Evolutionary conservation across 1,140 invertebrate species (phyloP).

Genomic region (Gonioctena quinquepunctata): DNA sequence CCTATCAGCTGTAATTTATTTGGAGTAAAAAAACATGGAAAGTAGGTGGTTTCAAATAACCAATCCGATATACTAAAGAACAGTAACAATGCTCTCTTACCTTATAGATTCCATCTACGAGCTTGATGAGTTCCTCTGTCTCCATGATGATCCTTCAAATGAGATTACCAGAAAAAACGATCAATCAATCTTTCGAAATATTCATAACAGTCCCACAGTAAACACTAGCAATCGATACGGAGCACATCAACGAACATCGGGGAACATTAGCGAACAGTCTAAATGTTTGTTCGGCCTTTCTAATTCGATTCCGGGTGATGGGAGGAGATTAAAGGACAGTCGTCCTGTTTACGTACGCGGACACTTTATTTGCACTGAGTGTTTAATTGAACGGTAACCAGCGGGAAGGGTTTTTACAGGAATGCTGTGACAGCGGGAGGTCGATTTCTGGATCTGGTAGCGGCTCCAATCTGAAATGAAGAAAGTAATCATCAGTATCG

Average conservation of each 20-base stretch:
- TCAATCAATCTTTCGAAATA: not conserved
- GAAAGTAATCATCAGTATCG: too few species aligned
- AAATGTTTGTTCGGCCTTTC: not conserved
- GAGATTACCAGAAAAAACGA: not conserved
- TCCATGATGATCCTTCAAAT: conserved; percentile 65
- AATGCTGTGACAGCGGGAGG: too few species aligned
- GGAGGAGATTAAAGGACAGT: not conserved
- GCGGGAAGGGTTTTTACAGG: too few species aligned
- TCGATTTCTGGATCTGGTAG: too few species aligned
- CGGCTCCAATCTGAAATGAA: too few species aligned
- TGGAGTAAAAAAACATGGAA: too few species aligned
- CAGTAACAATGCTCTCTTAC: too few species aligned
- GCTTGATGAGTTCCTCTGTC: conserved; percentile 85
- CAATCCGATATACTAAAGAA: too few species aligned
- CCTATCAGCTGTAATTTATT: too few species aligned
- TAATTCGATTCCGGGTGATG: not conserved
- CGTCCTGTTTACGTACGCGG: not conserved
- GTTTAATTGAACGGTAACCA: not conserved
- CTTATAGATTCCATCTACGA: conserved; percentile 88
- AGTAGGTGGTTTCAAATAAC: too few species aligned
- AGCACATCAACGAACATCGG: not conserved
- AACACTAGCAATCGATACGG: not conserved
- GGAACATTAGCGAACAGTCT: not conserved
- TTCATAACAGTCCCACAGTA: not conserved
- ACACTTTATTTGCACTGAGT: not conserved